These are phyloP conservation scores for Drosophila athabasca DNA, from an alignment of 1,140 invertebrate species.

Conservation along the genomic window DNA sequence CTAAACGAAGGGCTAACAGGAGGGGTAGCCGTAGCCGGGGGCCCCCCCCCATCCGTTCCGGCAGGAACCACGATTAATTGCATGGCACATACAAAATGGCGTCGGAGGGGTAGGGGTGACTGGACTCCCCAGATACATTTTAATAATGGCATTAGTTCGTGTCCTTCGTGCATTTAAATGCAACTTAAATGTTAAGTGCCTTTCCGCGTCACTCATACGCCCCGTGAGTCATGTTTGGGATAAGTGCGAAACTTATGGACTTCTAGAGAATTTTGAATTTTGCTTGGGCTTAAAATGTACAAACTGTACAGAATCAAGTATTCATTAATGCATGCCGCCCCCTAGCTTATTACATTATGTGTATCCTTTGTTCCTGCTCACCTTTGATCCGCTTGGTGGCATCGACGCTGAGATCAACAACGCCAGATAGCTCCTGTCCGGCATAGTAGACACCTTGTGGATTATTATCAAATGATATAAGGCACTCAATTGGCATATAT, in stretches of 20 bases:
- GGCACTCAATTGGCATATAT: constrained; percentile 84
- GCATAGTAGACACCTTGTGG: constrained; percentile 85
- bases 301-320: too few species aligned
- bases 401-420: constrained; percentile 82
- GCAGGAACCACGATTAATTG: constrained; percentile 58
- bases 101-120: constrained; percentile 2
- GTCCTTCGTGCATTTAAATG: constrained; percentile 53
- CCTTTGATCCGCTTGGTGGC: constrained; percentile 81
- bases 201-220: constrained; percentile 54
- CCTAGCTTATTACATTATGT: too few species aligned
- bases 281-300: too few species aligned
- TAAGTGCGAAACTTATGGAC: too few species aligned
- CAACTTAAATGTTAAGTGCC: constrained; percentile 21
- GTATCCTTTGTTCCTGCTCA: constrained; percentile 19
- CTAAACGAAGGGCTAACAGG: neutral
- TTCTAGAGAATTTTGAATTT: too few species aligned
- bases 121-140: constrained; percentile 29
- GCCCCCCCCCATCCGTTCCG: too few species aligned
- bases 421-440: constrained; percentile 85
- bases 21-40: too few species aligned
- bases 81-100: constrained; percentile 48
- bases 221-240: constrained; percentile 56
- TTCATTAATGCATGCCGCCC: too few species aligned
- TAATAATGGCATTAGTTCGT: constrained; percentile 49
- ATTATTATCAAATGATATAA: constrained; percentile 85